Percentiles rank a stretch among this genome's conserved stretches.
phyloP scores from a whole-genome alignment of 2,797 vertebrate genomes.

The Sebastes minor region DNA sequence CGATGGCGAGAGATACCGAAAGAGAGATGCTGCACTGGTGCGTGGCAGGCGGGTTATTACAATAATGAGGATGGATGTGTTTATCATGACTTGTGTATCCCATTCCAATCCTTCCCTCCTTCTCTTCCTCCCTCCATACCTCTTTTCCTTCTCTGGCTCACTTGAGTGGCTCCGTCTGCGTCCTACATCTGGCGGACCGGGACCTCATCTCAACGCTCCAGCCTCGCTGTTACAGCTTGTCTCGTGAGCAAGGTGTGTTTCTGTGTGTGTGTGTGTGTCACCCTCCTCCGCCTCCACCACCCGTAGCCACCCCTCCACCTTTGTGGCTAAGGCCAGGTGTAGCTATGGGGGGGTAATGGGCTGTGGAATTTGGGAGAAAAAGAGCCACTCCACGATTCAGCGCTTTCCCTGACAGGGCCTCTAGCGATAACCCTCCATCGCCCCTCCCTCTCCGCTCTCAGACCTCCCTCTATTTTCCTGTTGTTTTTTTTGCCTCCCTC shows the following conservation, averaged over 20 bases:
- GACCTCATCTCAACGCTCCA: slow-evolving; percentile 34
- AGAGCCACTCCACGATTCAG: slow-evolving; percentile 57
- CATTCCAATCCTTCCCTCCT: slow-evolving; percentile 39
- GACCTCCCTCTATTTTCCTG: slow-evolving; percentile 25
- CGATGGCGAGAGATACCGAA: slow-evolving; percentile 29
- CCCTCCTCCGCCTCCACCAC: neutral
- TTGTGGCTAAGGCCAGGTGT: slow-evolving; percentile 55
- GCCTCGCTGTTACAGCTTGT: slow-evolving; percentile 40
- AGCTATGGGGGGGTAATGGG: slow-evolving; percentile 63
- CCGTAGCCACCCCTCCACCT: slow-evolving; percentile 43
- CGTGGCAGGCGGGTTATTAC: slow-evolving; percentile 68
- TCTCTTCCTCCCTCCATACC: slow-evolving; percentile 24
- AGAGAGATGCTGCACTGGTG: slow-evolving; percentile 56
- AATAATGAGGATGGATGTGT: slow-evolving; percentile 81
- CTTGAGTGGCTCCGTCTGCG: slow-evolving; percentile 57
- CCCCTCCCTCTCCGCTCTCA: neutral
- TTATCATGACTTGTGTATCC: slow-evolving; percentile 71
- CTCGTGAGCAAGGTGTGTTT: slow-evolving; percentile 36
- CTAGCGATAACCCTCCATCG: slow-evolving; percentile 31
- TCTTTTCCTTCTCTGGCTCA: slow-evolving; percentile 45
- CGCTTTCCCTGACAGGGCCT: slow-evolving; percentile 55
- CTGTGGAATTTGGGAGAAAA: slow-evolving; percentile 61
- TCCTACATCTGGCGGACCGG: slow-evolving; percentile 46
- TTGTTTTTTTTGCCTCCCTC: slow-evolving; percentile 52
- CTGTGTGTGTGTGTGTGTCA: slow-evolving; percentile 8